These are phyloP conservation scores for Reinhardtius hippoglossoides DNA, from an alignment of 2,113 vertebrate species.

Conservation along the genomic window DNA sequence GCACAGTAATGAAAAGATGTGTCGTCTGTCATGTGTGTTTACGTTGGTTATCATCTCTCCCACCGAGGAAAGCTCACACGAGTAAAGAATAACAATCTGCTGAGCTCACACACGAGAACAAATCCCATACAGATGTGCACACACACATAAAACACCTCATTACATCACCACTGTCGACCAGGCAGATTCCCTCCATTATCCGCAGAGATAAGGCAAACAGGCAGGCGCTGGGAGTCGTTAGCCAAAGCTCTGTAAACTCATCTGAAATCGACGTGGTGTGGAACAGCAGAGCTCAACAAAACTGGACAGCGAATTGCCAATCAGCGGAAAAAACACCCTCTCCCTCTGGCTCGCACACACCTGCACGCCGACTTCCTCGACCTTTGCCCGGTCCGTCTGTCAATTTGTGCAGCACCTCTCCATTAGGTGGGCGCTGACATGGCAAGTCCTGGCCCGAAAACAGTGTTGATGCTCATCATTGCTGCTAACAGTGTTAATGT, in stretches of 20 bases:
- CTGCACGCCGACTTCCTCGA: constrained; percentile 22
- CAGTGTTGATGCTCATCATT: constrained; percentile 40
- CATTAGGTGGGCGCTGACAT: constrained; percentile 61
- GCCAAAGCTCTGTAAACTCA: constrained; percentile 18
- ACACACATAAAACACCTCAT: constrained; percentile 29
- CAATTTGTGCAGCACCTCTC: constrained; percentile 55
- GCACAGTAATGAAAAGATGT: constrained; percentile 15
- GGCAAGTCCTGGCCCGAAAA: constrained; percentile 31
- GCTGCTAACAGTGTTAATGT: constrained; percentile 23
- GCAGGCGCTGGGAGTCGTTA: constrained; percentile 32
- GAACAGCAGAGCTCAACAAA: constrained; percentile 49
- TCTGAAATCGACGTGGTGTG: not conserved
- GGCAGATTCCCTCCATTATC: constrained; percentile 25
- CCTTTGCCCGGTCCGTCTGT: constrained; percentile 43
- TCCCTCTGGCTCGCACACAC: constrained; percentile 27
- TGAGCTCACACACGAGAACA: not conserved
- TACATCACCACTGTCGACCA: constrained; percentile 34
- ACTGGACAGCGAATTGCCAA: constrained; percentile 55
- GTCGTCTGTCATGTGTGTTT: constrained; percentile 16
- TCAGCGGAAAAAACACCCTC: constrained; percentile 38
- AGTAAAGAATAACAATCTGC: not conserved
- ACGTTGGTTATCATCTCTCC: constrained; percentile 5
- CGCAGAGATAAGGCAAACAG: not conserved
- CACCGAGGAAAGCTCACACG: not conserved
- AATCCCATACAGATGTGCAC: constrained; percentile 32